Evolutionary conservation across 2,797 vertebrate genomes (phyloP).

Genomic region (Pterois miles): DNA sequence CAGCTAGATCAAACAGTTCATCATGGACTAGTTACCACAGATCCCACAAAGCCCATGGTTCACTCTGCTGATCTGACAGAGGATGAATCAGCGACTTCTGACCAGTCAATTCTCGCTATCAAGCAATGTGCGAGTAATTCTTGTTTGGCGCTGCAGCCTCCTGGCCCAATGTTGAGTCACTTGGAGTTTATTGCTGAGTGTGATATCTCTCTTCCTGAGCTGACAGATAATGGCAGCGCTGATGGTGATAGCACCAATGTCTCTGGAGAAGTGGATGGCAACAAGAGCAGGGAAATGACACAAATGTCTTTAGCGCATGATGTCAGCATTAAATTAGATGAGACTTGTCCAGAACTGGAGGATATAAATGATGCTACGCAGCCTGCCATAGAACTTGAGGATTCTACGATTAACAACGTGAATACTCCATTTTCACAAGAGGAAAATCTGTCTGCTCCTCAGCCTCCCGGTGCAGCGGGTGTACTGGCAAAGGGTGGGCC

Average conservation of each 20-base stretch:
- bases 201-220: conserved; percentile 65
- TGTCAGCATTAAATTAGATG: conserved; percentile 14
- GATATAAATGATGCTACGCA: conserved; percentile 18
- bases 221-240: conserved; percentile 26
- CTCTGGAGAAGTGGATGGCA: conserved; percentile 37
- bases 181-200: conserved; percentile 73
- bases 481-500: conserved; percentile 17
- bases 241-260: conserved; percentile 30
- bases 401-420: conserved; percentile 2
- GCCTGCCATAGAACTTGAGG: not conserved
- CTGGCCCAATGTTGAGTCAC: conserved; percentile 82
- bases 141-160: conserved; percentile 53
- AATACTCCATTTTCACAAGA: conserved; percentile 33
- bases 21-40: conserved; percentile 17
- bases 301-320: conserved; percentile 24
- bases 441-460: conserved; percentile 9
- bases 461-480: conserved; percentile 12
- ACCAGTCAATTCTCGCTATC: conserved; percentile 41
- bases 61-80: conserved; percentile 24
- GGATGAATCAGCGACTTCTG: conserved; percentile 44
- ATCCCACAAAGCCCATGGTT: not conserved
- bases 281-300: conserved; percentile 36
- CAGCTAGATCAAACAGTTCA: conserved; percentile 43
- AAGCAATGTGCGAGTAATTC: conserved; percentile 48
- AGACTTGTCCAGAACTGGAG: conserved; percentile 6